Evolutionary conservation across 1,140 invertebrate genomes (phyloP).

Genomic region (Hyles vespertilio): DNA sequence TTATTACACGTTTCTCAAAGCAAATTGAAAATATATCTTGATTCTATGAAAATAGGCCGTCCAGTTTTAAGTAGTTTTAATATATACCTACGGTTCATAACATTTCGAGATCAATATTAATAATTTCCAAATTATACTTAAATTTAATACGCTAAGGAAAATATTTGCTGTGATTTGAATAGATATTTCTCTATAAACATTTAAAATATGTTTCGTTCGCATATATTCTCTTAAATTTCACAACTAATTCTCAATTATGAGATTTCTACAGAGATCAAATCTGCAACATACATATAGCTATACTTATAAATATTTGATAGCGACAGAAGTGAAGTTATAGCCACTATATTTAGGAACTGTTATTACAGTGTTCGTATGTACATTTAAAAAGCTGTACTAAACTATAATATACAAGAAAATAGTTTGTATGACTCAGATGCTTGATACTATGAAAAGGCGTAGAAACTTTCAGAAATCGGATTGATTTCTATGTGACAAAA

Average conservation of each 20-base stretch:
- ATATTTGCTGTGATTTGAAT: neutral
- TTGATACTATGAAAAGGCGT: too few relatives aligned
- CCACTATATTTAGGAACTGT: slow-evolving; percentile 10
- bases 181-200: neutral
- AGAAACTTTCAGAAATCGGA: too few relatives aligned
- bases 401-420: too few relatives aligned
- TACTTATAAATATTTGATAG: too few relatives aligned
- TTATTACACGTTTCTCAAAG: too few relatives aligned
- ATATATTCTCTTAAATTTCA: slow-evolving; percentile 3
- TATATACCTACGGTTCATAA: neutral
- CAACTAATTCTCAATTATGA: slow-evolving; percentile 5
- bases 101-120: too few relatives aligned
- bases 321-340: neutral
- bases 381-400: too few relatives aligned
- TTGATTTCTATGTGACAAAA: too few relatives aligned
- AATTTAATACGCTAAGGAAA: slow-evolving; percentile 3
- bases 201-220: too few relatives aligned
- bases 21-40: neutral
- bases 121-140: neutral
- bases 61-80: neutral
- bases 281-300: slow-evolving; percentile 13
- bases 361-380: slow-evolving; percentile 9
- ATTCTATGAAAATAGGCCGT: neutral
- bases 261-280: slow-evolving; percentile 36
- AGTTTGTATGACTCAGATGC: too few relatives aligned